phyloP scores from a whole-genome alignment of 2,797 vertebrate species.

The Lindbergichthys nudifrons region DNA sequence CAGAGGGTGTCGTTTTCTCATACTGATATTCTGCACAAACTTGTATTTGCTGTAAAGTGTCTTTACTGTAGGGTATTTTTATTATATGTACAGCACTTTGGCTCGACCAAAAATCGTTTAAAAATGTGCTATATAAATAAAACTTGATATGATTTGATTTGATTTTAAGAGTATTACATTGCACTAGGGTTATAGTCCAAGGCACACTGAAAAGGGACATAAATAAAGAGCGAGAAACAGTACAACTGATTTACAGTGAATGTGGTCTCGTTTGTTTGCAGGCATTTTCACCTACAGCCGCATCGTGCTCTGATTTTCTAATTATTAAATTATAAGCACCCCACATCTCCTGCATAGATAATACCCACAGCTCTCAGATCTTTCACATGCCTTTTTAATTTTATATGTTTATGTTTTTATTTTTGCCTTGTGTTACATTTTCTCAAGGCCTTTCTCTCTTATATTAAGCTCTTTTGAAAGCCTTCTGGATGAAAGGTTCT shows the following conservation, averaged over 20 bases:
- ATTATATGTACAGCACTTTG: no score
- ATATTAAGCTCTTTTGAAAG: neutral
- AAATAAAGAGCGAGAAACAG: neutral
- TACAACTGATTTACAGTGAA: neutral
- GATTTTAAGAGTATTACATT: constrained; percentile 1
- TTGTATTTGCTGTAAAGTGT: no score
- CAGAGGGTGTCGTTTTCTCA: no score
- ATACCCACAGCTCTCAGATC: neutral
- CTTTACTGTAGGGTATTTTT: no score
- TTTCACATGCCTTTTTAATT: neutral
- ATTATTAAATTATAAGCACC: neutral
- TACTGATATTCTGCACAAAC: no score
- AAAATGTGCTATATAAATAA: no score
- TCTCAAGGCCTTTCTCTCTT: neutral
- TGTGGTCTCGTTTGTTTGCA: neutral
- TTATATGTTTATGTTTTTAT: neutral
- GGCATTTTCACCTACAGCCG: constrained; percentile 1
- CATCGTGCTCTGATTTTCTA: neutral
- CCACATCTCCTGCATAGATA: neutral
- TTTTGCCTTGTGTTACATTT: neutral
- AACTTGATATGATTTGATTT: no score
- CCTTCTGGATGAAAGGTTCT: neutral
- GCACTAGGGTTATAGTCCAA: neutral
- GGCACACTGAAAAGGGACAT: neutral
- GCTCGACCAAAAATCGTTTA: no score